Evolutionary conservation across 2,113 vertebrate species (phyloP).

Genomic region (Caranx melampygus): DNA sequence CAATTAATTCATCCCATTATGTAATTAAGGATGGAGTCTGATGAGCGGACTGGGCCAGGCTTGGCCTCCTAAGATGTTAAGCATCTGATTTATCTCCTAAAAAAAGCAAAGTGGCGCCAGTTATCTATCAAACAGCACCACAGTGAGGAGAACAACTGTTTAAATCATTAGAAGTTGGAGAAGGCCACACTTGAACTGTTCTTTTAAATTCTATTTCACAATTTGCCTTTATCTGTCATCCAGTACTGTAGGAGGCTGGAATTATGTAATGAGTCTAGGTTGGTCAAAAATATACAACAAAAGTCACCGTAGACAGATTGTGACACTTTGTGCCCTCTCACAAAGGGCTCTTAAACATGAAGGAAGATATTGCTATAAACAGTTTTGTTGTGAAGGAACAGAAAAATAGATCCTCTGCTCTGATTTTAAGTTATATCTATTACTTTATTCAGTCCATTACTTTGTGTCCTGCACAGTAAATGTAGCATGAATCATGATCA

Average conservation of each 20-base stretch:
- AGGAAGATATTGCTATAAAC: neutral
- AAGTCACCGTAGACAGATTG: neutral
- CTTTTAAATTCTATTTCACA: neutral
- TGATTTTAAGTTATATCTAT: neutral
- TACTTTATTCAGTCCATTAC: neutral
- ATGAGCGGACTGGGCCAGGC: constrained; percentile 48
- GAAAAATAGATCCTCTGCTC: neutral
- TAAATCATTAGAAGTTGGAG: neutral
- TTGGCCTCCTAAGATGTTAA: constrained; percentile 64
- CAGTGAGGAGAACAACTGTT: constrained; percentile 21
- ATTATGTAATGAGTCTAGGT: neutral
- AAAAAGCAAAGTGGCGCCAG: constrained; percentile 35
- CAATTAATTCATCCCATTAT: constrained; percentile 80
- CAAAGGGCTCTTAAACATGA: neutral
- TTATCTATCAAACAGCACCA: constrained; percentile 50
- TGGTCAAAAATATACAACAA: neutral
- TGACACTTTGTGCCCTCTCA: neutral
- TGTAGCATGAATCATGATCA: neutral
- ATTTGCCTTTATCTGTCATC: neutral
- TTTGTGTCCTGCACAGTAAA: neutral
- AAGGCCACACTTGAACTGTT: neutral
- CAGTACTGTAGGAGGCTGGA: neutral
- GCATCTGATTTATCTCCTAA: constrained; percentile 57
- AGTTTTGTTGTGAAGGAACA: neutral
- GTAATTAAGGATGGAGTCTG: constrained; percentile 75